phyloP scores from a whole-genome alignment of 2,888 invertebrate species.

The Salpingus planirostris region DNA sequence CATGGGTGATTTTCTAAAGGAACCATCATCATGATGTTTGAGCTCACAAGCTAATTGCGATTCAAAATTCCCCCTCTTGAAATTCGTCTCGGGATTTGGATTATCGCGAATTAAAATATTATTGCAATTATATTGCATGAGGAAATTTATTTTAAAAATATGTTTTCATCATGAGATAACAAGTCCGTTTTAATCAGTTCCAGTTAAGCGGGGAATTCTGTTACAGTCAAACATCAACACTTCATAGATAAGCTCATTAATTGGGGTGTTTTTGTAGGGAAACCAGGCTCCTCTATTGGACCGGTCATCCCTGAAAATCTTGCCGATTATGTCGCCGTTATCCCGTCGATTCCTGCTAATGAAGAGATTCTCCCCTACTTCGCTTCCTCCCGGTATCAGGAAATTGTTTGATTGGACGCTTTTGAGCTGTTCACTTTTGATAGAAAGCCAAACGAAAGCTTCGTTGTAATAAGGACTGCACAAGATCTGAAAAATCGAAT shows the following conservation, averaged over 20 bases:
- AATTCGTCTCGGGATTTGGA: no score
- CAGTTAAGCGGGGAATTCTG: no score
- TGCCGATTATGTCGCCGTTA: slow-evolving; percentile 9
- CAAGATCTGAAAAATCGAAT: slow-evolving; percentile 14
- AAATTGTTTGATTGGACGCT: slow-evolving; percentile 6
- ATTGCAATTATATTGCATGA: no score
- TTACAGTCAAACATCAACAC: slow-evolving; percentile 9
- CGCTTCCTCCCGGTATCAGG: slow-evolving; percentile 12
- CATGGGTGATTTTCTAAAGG: no score
- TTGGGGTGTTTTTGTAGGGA: no score
- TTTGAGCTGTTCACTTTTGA: slow-evolving; percentile 7
- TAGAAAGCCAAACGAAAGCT: slow-evolving; percentile 9
- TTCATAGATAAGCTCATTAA: slow-evolving; percentile 7
- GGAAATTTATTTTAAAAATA: no score
- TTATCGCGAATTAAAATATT: no score
- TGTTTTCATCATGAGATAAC: slow-evolving; percentile 36
- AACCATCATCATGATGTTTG: no score
- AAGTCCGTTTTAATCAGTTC: no score
- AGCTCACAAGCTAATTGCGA: no score
- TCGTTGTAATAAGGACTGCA: slow-evolving; percentile 11
- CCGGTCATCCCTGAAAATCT: slow-evolving; percentile 6
- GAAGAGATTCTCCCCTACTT: slow-evolving; percentile 8
- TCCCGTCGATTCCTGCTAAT: slow-evolving; percentile 9
- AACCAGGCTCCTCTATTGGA: slow-evolving; percentile 8
- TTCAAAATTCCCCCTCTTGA: no score